Base-by-base conservation (phyloP, 2,797 vertebrate genomes). In the Gobionotothen gibberifrons region DNA sequence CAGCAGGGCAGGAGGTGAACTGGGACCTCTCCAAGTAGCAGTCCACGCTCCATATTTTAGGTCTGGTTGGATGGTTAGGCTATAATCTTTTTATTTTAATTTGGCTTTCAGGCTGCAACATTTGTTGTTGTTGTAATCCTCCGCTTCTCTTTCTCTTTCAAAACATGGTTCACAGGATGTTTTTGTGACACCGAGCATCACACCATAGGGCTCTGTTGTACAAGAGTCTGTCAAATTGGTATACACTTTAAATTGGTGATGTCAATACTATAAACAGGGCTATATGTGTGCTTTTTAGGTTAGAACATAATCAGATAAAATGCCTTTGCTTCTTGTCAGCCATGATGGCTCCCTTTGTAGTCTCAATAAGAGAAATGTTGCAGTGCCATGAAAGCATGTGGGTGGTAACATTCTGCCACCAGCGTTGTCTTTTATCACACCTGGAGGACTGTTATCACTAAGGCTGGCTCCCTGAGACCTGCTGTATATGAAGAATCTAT, bases 331-430 rank as follows among this genome's bases (percentile, higher is more conserved):
- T 73, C 40, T 46, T 72, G 10, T 44, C 53, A 42, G 57, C 70
- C 56, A 12, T 16, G 47, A 1, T 63, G 65, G 73, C 73, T 70
- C 52, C 44, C 17, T 26, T 39, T 70, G 48, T 78, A 16, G 19
- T 70, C 57, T 71, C 26, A 69, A 42, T 53, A 11, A 59, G 43
- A n/a, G 3, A 74, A 58, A 72, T 68, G 62, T 60, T 68, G 56
- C 32, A n/a, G 59, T 61, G 65, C 51, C 67, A 78, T 49, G 21
- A 78, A 63, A 68, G 61, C 62, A 22, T 12, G 15, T 54, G 51
- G 71, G 55, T 8, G 9, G 36, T 70, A 77, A 78, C 60, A 76
- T 69, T 68, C 21, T 84, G 70, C 76, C 67, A 57, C 47, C n/a
- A 56, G 66, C 56, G 4, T 43, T 44, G 11, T 46, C 69, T 76